A percentile compares a stretch with the other conserved stretches of the same genome.
Evolutionary conservation across 1,140 invertebrate species (phyloP).

Genomic region (Vanessa atalanta): DNA sequence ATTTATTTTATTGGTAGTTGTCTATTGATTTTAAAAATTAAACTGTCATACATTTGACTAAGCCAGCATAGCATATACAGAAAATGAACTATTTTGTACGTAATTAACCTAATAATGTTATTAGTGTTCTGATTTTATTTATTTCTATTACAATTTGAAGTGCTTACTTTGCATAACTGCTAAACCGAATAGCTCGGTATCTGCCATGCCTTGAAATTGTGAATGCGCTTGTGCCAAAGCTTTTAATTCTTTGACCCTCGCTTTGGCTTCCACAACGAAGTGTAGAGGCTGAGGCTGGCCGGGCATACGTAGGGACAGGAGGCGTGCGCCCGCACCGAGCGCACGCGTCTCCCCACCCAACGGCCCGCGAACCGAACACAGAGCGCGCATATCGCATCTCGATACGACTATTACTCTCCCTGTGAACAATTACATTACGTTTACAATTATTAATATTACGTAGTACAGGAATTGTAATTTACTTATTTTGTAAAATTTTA

Average conservation of each 20-base stretch:
- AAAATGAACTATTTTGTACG: no score
- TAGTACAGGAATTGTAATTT: no score
- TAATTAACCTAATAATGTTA: no score
- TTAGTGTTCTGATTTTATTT: no score
- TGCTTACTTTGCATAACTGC: constrained; percentile 84
- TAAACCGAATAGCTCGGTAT: constrained; percentile 86
- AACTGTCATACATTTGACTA: no score
- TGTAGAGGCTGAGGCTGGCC: constrained; percentile 72
- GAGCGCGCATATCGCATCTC: constrained; percentile 81
- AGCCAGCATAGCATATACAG: no score
- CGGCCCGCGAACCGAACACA: constrained; percentile 81
- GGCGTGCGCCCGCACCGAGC: constrained; percentile 72
- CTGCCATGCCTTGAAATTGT: constrained; percentile 82
- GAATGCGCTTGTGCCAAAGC: constrained; percentile 83
- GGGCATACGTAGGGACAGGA: constrained; percentile 73
- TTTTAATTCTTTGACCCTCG: constrained; percentile 85
- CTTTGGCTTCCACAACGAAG: constrained; percentile 84
- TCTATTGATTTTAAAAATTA: no score
- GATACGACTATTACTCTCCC: constrained; percentile 75
- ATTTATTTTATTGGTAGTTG: no score
- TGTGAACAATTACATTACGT: constrained; percentile 43
- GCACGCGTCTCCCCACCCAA: constrained; percentile 73
- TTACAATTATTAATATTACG: background rate
- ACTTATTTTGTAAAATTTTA: no score
- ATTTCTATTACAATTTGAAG: no score